Conservation (phyloP, 2,888 invertebrate species). For the Ennomos quercinarius region DNA sequence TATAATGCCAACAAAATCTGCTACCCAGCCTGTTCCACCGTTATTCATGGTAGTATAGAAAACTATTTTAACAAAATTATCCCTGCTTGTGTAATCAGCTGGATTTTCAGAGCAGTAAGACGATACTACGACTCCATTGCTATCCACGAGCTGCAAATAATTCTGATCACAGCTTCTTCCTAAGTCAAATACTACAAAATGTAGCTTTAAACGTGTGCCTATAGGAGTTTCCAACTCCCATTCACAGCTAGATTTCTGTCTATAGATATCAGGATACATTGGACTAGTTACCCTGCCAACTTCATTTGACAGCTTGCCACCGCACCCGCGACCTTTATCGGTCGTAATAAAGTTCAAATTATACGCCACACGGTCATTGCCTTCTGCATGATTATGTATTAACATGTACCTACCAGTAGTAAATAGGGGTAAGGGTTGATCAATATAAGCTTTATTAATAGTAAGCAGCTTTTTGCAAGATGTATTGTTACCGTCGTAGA, state of each 20-base stretch:
- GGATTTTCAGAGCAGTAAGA: constrained; percentile 85
- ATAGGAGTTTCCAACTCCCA: constrained; percentile 74
- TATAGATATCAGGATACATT: constrained; percentile 68
- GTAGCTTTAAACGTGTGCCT: constrained; percentile 58
- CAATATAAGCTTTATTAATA: constrained; percentile 45
- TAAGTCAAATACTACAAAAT: constrained; percentile 85
- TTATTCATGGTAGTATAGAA: constrained; percentile 89
- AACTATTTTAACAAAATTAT: constrained; percentile 85
- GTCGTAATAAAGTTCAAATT: constrained; percentile 69
- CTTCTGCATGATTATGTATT: constrained; percentile 73
- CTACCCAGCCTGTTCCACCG: constrained; percentile 89
- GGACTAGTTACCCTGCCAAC: constrained; percentile 72
- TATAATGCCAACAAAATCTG: constrained; percentile 59
- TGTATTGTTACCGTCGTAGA: constrained; percentile 67
- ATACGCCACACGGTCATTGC: constrained; percentile 43
- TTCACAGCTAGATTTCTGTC: constrained; percentile 62
- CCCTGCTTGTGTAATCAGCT: constrained; percentile 78
- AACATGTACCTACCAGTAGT: constrained; percentile 88
- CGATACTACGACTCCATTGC: constrained; percentile 63
- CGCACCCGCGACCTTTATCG: constrained; percentile 73
- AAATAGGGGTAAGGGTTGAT: constrained; percentile 80
- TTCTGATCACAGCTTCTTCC: constrained; percentile 88
- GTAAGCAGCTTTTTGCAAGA: constrained; percentile 50
- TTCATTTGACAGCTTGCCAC: constrained; percentile 62
- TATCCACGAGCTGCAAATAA: constrained; percentile 87